Evolutionary conservation across 2,113 vertebrate species (phyloP).

Genomic region (Rhizomys pruinosus): DNA sequence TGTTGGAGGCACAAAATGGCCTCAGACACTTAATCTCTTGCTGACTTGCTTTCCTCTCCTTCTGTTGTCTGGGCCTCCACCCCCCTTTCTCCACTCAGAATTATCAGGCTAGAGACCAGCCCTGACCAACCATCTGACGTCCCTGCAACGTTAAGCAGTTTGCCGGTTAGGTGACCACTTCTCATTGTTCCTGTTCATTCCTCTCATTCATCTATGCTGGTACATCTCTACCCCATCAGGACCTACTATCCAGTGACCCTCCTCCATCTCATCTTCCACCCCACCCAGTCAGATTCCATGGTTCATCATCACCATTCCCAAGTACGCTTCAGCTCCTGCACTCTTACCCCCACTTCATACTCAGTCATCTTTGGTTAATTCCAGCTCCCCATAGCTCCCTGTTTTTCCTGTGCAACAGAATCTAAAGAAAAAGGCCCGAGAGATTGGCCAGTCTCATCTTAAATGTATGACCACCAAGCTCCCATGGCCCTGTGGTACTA

Average conservation of each 20-base stretch:
- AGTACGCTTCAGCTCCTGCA: background rate
- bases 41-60: background rate
- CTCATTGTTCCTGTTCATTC: background rate
- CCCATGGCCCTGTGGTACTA: background rate
- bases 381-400: background rate
- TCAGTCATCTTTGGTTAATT: background rate
- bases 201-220: background rate
- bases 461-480: background rate
- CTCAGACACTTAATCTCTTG: background rate
- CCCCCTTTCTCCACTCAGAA: background rate
- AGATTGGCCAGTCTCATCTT: slow-evolving; percentile 11
- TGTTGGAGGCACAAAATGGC: background rate
- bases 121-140: background rate
- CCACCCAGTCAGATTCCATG: background rate
- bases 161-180: background rate
- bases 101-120: no score
- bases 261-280: background rate
- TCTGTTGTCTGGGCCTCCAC: background rate
- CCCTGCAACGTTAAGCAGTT: background rate
- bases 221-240: background rate
- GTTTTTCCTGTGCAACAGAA: background rate
- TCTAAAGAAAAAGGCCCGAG: background rate
- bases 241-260: background rate
- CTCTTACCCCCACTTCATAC: background rate
- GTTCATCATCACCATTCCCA: background rate